Conservation (phyloP, 2,113 vertebrate species). For the Strigops habroptila region DNA sequence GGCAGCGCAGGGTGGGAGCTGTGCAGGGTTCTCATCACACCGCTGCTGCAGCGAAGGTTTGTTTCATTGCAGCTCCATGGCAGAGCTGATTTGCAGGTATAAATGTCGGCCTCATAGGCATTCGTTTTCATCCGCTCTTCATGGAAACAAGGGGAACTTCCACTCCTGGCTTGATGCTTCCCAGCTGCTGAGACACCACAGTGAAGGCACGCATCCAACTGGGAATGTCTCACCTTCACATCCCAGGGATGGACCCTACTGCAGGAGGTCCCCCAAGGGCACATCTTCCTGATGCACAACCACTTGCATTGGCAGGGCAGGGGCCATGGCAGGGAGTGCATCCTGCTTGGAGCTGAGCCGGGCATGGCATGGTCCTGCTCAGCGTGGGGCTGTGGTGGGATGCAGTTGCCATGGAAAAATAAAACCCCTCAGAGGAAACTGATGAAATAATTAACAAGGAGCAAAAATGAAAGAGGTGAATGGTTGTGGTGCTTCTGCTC, state of each 20-base stretch:
- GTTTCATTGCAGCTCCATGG: background rate
- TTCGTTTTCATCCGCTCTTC: background rate
- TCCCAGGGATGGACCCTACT: background rate
- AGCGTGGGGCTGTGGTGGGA: background rate
- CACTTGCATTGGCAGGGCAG: background rate
- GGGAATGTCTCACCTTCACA: background rate
- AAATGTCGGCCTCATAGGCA: background rate
- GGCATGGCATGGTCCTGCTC: background rate
- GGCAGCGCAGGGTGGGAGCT: background rate
- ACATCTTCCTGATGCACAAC: fast-evolving
- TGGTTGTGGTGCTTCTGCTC: background rate
- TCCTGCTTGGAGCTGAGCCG: background rate
- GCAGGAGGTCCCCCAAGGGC: background rate
- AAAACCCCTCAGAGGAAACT: background rate
- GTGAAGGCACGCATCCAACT: background rate
- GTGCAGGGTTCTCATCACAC: background rate
- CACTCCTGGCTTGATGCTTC: background rate
- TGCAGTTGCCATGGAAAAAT: conserved; percentile 24
- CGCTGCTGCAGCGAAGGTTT: background rate
- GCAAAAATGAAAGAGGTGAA: background rate
- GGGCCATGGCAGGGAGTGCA: background rate
- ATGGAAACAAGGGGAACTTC: background rate
- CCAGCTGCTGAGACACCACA: fast-evolving
- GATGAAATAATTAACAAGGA: background rate
- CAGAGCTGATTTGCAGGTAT: conserved; percentile 16